phyloP scores from a whole-genome alignment of 1,140 invertebrate species.

The Drosophila nigrodunni region DNA sequence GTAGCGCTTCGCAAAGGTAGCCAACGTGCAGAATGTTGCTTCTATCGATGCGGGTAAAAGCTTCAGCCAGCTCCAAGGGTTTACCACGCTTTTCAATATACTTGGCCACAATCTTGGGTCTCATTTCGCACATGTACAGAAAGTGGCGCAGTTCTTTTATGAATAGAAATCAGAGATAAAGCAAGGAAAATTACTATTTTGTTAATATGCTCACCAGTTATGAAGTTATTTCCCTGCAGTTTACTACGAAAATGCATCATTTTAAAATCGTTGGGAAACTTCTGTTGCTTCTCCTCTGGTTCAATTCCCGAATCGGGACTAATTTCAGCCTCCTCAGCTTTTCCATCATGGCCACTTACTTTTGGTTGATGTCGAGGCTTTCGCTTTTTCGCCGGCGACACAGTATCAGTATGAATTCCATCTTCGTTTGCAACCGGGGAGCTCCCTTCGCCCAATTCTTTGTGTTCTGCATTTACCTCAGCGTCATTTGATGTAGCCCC shows the following conservation, averaged over 20 bases:
- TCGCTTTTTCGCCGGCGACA: background rate
- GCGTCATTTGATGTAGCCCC: constrained; percentile 5
- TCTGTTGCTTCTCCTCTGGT: constrained; percentile 50
- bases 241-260: constrained; percentile 76
- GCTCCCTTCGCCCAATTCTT: constrained; percentile 7
- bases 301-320: constrained; percentile 71
- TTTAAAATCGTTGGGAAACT: constrained; percentile 79
- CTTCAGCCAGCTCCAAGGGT: constrained; percentile 88
- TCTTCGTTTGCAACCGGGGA: background rate
- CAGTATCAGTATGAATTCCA: background rate
- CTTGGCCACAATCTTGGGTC: constrained; percentile 85
- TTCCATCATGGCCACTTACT: constrained; percentile 15
- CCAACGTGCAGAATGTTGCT: constrained; percentile 84
- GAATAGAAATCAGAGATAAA: background rate
- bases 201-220: constrained; percentile 62
- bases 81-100: constrained; percentile 89
- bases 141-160: constrained; percentile 86
- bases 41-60: constrained; percentile 87
- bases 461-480: background rate
- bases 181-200: background rate
- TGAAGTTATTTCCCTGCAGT: constrained; percentile 68
- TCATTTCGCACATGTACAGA: constrained; percentile 84
- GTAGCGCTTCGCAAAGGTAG: constrained; percentile 87
- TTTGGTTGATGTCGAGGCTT: constrained; percentile 10
- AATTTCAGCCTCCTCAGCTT: constrained; percentile 45